Evolutionary conservation across 2,797 vertebrate species (phyloP).

Genomic region (Acropternis orthonyx): DNA sequence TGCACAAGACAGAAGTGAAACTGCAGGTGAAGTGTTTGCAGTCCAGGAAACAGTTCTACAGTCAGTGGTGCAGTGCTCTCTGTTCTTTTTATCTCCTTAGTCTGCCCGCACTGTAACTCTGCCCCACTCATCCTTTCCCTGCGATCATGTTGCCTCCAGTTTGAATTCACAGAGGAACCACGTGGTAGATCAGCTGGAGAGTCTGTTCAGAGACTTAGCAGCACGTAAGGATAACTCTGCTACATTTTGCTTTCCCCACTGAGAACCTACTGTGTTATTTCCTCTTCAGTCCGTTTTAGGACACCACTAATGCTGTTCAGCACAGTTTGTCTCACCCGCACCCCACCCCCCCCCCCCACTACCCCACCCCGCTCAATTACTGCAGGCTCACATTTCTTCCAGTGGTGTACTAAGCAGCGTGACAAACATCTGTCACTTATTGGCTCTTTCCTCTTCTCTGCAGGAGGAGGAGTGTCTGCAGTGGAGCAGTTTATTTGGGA

Average conservation of each 20-base stretch:
- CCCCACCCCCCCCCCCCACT: accelerated
- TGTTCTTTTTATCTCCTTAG: not conserved
- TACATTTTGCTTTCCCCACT: not conserved
- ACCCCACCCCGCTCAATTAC: no score
- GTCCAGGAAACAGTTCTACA: not conserved
- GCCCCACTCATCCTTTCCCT: not conserved
- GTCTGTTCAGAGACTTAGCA: not conserved
- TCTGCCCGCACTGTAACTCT: not conserved
- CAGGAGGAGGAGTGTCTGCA: not conserved
- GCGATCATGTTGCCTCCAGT: not conserved
- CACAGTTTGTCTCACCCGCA: not conserved
- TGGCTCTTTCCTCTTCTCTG: not conserved
- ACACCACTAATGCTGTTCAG: not conserved
- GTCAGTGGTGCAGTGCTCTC: not conserved
- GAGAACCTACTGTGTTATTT: not conserved
- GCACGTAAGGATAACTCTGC: not conserved
- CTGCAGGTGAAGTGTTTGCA: not conserved
- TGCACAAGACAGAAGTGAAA: not conserved
- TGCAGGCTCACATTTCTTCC: not conserved
- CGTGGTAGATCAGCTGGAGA: not conserved
- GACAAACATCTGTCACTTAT: not conserved
- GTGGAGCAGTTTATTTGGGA: not conserved
- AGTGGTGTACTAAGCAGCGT: not conserved
- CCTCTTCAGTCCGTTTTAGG: not conserved
- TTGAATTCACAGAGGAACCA: not conserved